Conservation (phyloP, 2,797 vertebrate genomes). For the Erethizon dorsatum region DNA sequence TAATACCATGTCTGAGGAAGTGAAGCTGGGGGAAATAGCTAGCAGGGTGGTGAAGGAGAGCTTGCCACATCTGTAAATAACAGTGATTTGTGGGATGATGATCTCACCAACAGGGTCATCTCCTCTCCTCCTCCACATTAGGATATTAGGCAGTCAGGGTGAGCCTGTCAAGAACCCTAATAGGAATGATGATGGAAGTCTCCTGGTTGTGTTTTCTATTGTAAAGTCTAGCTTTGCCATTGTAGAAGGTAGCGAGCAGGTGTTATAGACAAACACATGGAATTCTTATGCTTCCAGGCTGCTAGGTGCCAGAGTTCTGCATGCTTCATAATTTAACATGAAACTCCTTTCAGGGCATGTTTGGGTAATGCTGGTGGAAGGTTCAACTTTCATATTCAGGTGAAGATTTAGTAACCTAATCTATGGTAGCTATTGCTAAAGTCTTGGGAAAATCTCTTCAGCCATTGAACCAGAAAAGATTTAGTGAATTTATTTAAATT, state of each 20-base stretch:
- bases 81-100: slow-evolving; percentile 61
- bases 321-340: slow-evolving; percentile 11
- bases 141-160: neutral
- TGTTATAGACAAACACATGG: neutral
- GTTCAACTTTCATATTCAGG: neutral
- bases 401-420: neutral
- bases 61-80: slow-evolving; percentile 70
- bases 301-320: neutral
- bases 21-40: slow-evolving; percentile 51
- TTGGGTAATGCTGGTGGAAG: neutral
- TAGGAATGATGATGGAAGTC: neutral
- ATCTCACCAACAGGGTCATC: slow-evolving; percentile 24
- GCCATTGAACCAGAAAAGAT: neutral
- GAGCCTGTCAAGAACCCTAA: neutral
- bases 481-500: slow-evolving; percentile 43
- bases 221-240: neutral
- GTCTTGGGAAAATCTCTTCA: slow-evolving; percentile 31
- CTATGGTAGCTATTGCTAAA: neutral
- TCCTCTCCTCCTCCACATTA: neutral
- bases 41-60: slow-evolving; percentile 37
- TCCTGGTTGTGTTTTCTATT: neutral
- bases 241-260: neutral
- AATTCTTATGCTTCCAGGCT: neutral
- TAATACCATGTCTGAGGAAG: slow-evolving; percentile 72
- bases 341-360: neutral